Evolutionary conservation across 2,113 vertebrate species (phyloP), one percentile per base, ranked within the genome.

Genomic region (Crotalus viridis): DNA sequence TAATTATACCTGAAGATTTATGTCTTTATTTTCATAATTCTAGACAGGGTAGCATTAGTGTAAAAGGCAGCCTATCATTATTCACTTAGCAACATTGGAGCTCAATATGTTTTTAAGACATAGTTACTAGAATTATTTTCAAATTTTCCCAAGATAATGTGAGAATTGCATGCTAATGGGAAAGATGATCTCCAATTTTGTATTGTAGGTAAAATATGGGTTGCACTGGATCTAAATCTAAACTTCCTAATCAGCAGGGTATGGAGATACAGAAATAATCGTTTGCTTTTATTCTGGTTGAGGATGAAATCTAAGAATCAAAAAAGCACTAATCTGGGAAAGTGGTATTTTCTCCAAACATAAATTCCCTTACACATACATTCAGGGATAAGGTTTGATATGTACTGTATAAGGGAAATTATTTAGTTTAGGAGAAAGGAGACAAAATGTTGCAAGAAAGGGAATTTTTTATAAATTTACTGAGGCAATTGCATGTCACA

Each of bases 61-160:
- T 10, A 94, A 96, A 95, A 91, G 5, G 24, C 26, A 64, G 5
- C 90, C 59, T 43, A 24, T 9, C 51, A 88, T 92, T 94, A 91
- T 22, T 87, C 21, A 69, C 15, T 51, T 90, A 15, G 4, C 6
- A 94, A 81, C 43, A 39, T 28, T 90, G 33, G 3, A 94, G 15
- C n/a, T 51, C 57, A 59, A 1, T 91, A 48, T 59, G 81, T 90
- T 85, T 89, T 91, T 10, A 93, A 93, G 61, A 81, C 39, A 91
- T 59, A n/a, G 85, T 19, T 0, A 39, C 33, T 4, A 0, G 9
- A 90, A 85, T 90, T 90, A 92, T 94, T 91, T 95, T 93, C 6
- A 86, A 52, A 64, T n/a, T 93, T 92, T 95, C 90, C 55, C 90
- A 13, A 95, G 92, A 22, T 92, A 89, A 93, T 56, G 91, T 6